Base-by-base conservation (phyloP, 2,113 vertebrate species). In the Charina bottae region DNA sequence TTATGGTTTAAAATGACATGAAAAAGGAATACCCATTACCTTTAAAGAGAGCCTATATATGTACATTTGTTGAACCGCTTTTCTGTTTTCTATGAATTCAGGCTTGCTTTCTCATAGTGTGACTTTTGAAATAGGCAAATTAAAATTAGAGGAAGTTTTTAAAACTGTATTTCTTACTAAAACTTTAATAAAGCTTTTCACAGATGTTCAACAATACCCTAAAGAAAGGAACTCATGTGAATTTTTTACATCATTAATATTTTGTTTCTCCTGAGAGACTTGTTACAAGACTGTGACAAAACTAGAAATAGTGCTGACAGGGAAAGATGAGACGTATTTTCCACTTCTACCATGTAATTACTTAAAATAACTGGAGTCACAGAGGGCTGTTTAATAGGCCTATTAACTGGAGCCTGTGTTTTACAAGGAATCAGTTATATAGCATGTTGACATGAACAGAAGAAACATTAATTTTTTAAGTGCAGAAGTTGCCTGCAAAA, bases 271-370 rank as follows among this genome's bases (percentile, higher is more conserved):
- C 89, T 93, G 37, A 11, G 91, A 62, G 64, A 26, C 88, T 85
- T 87, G 85, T 91, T 94, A 89, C 59, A 86, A 90, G 88, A 53
- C 19, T 28, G 78, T 42, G 85, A 89, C 92, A 93, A 94, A 92
- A 92, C 2, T 24, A 91, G 46, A 78, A 72, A 83, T 92, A 54
- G 1, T 19, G 92, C 28, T 78, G 72, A 84, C 88, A 85, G 84
- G 46, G 6, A 89, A 58, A 68, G 90, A 88, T 62, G 85, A 90
- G 23, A 89, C 83, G 54, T 85, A 90, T 93, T 89, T 93, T 91
- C 87, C 87, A 58, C 42, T 91, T 85, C 92, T 85, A 85, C 87
- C 78, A 92, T 92, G 78, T 92, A 93, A 93, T 93, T 91, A 90
- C 89, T 93, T 95, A 91, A 83, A 84, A 92, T 68, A 93, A 87